Base-by-base conservation (phyloP, 2,113 vertebrate species). In the Pseudolaguvia tuberculata region DNA sequence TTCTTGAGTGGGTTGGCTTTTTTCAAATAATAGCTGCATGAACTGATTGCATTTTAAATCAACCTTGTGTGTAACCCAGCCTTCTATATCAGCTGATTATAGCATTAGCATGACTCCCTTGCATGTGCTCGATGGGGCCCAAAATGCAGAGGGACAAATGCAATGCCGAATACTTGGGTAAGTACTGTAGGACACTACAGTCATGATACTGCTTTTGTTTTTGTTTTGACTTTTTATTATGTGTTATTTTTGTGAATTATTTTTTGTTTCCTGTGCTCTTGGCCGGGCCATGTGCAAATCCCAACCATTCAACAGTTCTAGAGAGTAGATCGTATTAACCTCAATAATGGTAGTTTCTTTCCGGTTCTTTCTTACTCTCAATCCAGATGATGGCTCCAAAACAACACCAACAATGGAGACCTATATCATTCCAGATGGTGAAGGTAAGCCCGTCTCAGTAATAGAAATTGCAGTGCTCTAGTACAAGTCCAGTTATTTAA, bases 241-340 rank as follows among this genome's bases (percentile, higher is more conserved):
- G 10, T 78, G 45, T 73, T 23, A 52, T 21, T 77, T 70, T 67
- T 81, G 5, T 45, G 17, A 79, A 50, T 73, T 20, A 52, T 21
- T 77, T n/a, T 72, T 67, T 81, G 5, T 80, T 82, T 7, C 78
- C 78, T 71, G 88, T 92, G 78, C 76, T 84, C 78, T 86, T 94
- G 94, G 93, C 94, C 89, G 92, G 94, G 94, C 93, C 92, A 92
- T 92, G 92, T 96, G 89, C 94, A 95, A 97, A 94, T 93, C 95
- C 94, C 93, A 98, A 97, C 87, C 92, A 96, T 98, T 96, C 96
- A 99, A 99, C 92, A 95, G 90, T 98, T 91, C 94, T 98, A 94
- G 94, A 98, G 96, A 96, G 96, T 99, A 98, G 96, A 99, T 99
- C 93, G 95, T 97, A 98, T 99, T 99, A 98, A 99, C 95, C 96